A percentile compares a stretch with the other conserved stretches of the same genome.
Evolutionary conservation across 1,140 invertebrate species (phyloP).

Genomic region (Tetramorium parvispinum): DNA sequence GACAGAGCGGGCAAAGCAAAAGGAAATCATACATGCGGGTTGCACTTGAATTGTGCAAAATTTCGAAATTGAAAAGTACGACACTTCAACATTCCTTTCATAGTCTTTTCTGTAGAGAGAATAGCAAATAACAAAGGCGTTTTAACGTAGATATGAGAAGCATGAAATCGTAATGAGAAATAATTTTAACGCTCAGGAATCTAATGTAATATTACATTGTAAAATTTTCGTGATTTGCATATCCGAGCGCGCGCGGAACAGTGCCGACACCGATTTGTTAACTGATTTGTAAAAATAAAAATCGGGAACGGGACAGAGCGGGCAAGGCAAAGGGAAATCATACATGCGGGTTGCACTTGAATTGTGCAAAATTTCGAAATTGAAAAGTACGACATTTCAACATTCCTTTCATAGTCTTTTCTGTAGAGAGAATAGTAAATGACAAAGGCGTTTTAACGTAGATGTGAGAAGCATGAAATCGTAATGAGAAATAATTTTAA

Average conservation of each 20-base stretch:
- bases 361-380: conserved; percentile 24
- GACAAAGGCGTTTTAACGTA: neutral
- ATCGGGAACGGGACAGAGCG: conserved; percentile 46
- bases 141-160: neutral
- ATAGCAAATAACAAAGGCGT: neutral
- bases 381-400: neutral
- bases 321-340: conserved; percentile 18
- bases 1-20: conserved; percentile 6
- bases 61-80: neutral
- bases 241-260: conserved; percentile 27
- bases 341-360: conserved; percentile 59
- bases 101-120: neutral
- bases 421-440: neutral
- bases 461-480: neutral
- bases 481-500: neutral
- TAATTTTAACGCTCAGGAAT: neutral
- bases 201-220: neutral
- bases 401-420: neutral
- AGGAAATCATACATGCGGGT: conserved; percentile 27
- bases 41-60: conserved; percentile 59
- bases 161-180: neutral
- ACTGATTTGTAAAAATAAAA: conserved; percentile 61
- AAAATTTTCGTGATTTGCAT: conserved; percentile 1
- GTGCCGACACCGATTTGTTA: conserved; percentile 31
- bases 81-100: neutral